Evolutionary conservation across 1,140 invertebrate genomes (phyloP), one percentile per base, ranked within the genome.

Genomic region (Bombyx mandarina): DNA sequence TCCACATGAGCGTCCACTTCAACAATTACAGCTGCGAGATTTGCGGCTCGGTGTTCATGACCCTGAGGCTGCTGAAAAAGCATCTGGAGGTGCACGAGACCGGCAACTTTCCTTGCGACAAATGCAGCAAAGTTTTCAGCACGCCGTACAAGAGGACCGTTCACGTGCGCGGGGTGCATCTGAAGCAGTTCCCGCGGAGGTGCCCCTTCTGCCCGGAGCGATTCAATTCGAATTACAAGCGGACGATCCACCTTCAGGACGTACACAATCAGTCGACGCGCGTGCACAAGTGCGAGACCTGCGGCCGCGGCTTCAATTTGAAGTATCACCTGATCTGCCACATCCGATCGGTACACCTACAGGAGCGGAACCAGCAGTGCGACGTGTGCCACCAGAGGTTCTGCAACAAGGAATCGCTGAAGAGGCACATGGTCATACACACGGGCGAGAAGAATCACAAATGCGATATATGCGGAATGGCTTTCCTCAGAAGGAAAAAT

Each of bases 391-490:
- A 82, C 2, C 87, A 88, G 60, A 81, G 85, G 64, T 89, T 89
- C 65, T 89, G 84, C 49, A 77, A 89, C 26, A 90, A 90, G 57
- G 77, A 85, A 45, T 79, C 79, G 0, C 57, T 85, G 45, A 83
- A 81, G 55, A 72, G 89, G 47, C 89, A 90, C 53, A 86, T 89
- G 65, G 86, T 89, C 4, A 86, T 89, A 18, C 93, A 95, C 64
- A 92, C 91, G 0, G 93, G 93, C 0, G 92, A 94, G 62, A 93
- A 94, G 54, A 93, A 94, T 8, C 92, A 92, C 63, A 89, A 91
- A 0, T 95, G 94, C 69, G 90, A 91, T 43, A 79, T 90, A 2
- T 94, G 93, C 66, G 90, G 90, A 1, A 92, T 93, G 77, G 89
- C 89, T 1, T 94, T 93, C 66, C 65, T 82, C 45, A 63, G 83